phyloP scores from a whole-genome alignment of 2,797 vertebrate genomes.

The Nyctibius grandis region DNA sequence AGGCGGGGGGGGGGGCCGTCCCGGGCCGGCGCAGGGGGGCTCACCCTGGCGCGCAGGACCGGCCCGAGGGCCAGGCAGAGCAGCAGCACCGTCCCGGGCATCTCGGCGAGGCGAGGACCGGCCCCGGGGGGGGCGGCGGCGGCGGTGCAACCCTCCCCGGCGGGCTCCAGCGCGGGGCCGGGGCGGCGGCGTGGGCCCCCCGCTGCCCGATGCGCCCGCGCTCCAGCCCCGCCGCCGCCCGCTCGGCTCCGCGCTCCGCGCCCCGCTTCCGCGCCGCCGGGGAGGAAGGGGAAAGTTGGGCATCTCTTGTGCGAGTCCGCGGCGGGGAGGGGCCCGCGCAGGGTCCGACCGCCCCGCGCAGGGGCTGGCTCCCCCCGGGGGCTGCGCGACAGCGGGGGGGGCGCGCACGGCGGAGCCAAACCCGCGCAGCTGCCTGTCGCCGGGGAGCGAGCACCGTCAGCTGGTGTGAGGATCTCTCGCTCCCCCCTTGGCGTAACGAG shows the following conservation, averaged over 20 bases:
- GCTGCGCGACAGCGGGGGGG: background rate
- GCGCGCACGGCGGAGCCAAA: background rate
- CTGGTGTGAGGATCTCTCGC: background rate
- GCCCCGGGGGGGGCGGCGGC: background rate
- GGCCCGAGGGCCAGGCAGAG: slow-evolving; percentile 45
- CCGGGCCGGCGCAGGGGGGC: background rate
- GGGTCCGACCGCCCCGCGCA: slow-evolving; percentile 13
- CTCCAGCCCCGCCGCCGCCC: background rate
- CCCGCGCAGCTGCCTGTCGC: slow-evolving; percentile 6
- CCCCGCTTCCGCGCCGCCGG: background rate
- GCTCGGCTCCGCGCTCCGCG: background rate
- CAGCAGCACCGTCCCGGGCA: slow-evolving; percentile 34
- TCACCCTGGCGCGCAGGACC: slow-evolving; percentile 29
- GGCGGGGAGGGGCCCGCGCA: slow-evolving; percentile 9
- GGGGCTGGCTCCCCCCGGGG: background rate
- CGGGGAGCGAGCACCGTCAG: background rate
- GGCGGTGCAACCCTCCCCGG: background rate
- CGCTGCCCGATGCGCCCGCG: background rate
- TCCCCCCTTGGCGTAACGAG: background rate
- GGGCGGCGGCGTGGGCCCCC: background rate
- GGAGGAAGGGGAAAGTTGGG: background rate
- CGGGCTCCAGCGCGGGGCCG: background rate
- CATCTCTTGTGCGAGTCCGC: slow-evolving; percentile 23
- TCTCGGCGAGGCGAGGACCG: background rate
- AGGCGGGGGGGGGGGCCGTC: background rate